A percentile compares a stretch with the other conserved stretches of the same genome.
phyloP scores from a whole-genome alignment of 2,888 invertebrate genomes.

The Malthinus flaveolus region DNA sequence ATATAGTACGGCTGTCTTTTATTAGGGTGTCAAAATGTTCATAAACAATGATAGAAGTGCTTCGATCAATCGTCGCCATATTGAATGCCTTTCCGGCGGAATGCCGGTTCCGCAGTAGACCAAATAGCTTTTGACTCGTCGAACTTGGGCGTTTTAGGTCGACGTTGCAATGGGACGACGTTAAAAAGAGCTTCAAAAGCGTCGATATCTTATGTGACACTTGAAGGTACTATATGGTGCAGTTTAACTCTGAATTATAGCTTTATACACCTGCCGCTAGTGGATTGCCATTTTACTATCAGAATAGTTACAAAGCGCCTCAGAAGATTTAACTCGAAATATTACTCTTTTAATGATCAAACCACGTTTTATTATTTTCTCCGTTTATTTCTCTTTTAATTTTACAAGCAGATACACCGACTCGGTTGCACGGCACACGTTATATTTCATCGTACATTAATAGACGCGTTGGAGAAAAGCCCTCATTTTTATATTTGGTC shows the following conservation, averaged over 20 bases:
- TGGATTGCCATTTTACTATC: slow-evolving; percentile 28
- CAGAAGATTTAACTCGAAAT: slow-evolving; percentile 2
- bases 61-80: slow-evolving; percentile 38
- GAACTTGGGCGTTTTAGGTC: slow-evolving; percentile 8
- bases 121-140: slow-evolving; percentile 19
- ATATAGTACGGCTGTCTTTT: slow-evolving; percentile 24
- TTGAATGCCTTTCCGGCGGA: slow-evolving; percentile 37
- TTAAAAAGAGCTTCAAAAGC: slow-evolving; percentile 27
- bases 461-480: too few species aligned
- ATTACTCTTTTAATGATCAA: not conserved
- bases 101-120: slow-evolving; percentile 32
- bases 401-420: too few species aligned
- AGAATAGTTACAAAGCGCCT: not conserved
- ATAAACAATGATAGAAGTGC: slow-evolving; percentile 44
- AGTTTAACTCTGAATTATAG: slow-evolving; percentile 35
- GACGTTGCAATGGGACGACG: slow-evolving; percentile 19
- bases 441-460: too few species aligned
- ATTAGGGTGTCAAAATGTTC: slow-evolving; percentile 42
- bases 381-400: too few species aligned
- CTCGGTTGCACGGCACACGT: too few species aligned
- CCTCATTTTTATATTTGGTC: too few species aligned
- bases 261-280: slow-evolving; percentile 28
- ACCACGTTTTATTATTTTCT: too few species aligned
- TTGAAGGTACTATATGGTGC: slow-evolving; percentile 34
- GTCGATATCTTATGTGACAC: slow-evolving; percentile 44